These are phyloP conservation scores for Trichomalopsis sarcophagae DNA, from an alignment of 1,140 invertebrate species.

Conservation along the genomic window DNA sequence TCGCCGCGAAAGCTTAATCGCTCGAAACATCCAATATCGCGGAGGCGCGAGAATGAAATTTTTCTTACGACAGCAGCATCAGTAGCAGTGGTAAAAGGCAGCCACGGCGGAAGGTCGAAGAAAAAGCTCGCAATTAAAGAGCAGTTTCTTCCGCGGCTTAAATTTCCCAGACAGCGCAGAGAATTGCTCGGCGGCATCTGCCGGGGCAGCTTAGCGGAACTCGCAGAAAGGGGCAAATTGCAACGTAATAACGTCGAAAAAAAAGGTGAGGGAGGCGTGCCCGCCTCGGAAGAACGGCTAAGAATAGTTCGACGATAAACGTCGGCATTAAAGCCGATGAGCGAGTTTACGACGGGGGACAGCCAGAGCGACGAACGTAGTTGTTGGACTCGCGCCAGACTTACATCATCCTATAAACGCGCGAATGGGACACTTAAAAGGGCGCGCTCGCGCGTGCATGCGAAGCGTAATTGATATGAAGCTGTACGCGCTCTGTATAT, in stretches of 20 bases:
- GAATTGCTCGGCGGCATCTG: no score
- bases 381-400: slow-evolving; percentile 46
- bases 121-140: neutral
- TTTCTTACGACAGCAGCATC: neutral
- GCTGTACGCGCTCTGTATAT: neutral
- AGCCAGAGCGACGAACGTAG: neutral
- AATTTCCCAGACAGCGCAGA: neutral
- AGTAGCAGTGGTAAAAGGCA: neutral
- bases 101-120: neutral
- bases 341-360: slow-evolving; percentile 12
- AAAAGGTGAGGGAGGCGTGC: no score
- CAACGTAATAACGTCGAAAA: neutral
- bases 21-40: neutral
- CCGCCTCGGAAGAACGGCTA: neutral
- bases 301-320: slow-evolving; percentile 47
- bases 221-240: slow-evolving; percentile 7
- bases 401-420: slow-evolving; percentile 39
- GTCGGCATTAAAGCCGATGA: slow-evolving; percentile 40
- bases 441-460: neutral
- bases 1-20: neutral
- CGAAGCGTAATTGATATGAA: slow-evolving; percentile 22
- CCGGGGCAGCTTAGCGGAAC: no score
- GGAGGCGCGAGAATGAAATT: slow-evolving; percentile 12
- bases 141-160: neutral
- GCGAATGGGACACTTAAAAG: slow-evolving; percentile 39